Evolutionary conservation across 2,113 vertebrate species (phyloP).

Genomic region (Takifugu bimaculatus): DNA sequence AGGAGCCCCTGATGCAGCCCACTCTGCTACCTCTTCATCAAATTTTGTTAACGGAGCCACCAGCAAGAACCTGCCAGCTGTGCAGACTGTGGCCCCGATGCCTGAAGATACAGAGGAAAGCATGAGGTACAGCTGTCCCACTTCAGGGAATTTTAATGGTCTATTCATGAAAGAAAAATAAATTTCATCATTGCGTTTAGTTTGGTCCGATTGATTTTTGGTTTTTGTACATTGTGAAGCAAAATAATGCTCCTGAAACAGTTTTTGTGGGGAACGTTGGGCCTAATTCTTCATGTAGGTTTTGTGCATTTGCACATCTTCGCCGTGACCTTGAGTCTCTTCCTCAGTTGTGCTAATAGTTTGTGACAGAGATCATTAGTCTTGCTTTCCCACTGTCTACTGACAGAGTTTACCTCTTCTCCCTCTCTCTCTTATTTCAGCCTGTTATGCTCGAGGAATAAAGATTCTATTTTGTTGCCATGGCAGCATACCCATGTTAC

Average conservation of each 20-base stretch:
- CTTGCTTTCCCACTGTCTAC: constrained; percentile 39
- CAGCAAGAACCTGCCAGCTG: constrained; percentile 95
- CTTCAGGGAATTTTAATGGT: too few relatives aligned
- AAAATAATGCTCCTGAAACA: neutral
- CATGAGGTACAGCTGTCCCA: constrained; percentile 79
- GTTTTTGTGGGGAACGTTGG: neutral
- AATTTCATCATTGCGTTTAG: neutral
- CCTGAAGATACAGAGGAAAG: constrained; percentile 95
- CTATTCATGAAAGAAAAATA: neutral
- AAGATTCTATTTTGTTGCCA: constrained; percentile 77
- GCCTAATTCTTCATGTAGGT: constrained; percentile 4
- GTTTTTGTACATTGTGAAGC: neutral
- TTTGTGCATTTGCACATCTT: constrained; percentile 26
- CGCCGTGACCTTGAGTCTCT: constrained; percentile 61
- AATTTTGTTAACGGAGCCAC: constrained; percentile 96
- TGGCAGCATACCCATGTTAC: constrained; percentile 76
- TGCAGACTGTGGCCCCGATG: constrained; percentile 95
- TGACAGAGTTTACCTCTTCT: constrained; percentile 8
- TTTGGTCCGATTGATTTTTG: neutral
- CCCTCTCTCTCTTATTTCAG: constrained; percentile 16
- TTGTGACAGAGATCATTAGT: constrained; percentile 65
- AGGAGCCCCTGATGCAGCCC: constrained; percentile 87
- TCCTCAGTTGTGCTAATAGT: constrained; percentile 56
- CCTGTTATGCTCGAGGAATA: constrained; percentile 46
- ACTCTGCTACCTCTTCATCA: constrained; percentile 85